Evolutionary conservation across 1,140 invertebrate genomes (phyloP), one percentile per base, ranked within the genome.

Genomic region (Ostrea denselamellosa): DNA sequence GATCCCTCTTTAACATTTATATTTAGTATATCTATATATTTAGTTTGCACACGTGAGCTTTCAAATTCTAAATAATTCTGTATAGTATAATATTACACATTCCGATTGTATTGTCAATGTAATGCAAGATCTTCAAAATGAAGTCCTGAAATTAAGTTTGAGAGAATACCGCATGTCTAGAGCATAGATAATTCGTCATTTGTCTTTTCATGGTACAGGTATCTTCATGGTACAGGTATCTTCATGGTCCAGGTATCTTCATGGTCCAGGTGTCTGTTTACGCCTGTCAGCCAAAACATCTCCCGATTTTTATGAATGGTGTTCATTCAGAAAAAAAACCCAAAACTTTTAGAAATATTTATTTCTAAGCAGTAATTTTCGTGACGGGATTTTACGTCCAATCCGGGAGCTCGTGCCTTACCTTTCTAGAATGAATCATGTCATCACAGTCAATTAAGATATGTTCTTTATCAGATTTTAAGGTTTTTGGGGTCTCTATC

Each of bases 391-490:
- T 34, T 34, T 77, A 34, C 12, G 68, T 28, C 68, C 68, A 77
- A 77, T 77, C 8, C 22, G 68, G 28, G 68, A 77, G 22, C 68
- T 10, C 28, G 22, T 34, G 28, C 68, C 68, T 77, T 28, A 34
- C 68, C 68, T 77, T 77, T 77, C 28, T 34, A 28, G 68, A 25
- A 77, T 77, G 68, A 77, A 77, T 77, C 68, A 77, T 77, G 68
- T 77, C 68, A 77, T 77, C 68, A 25, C 56, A 77, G 68, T 77
- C 68, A 77, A 77, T 77, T 77, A 28, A 77, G 68, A 77, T 77
- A 77, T 77, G 68, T 77, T 77, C 68, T 77, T 77, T 77, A 77
- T 77, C 68, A 77, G 68, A 77, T 77, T 77, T 77, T 77, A 77
- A 77, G 68, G 68, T 77, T 77, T 77, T 77, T 77, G 28, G 68